Evolutionary conservation across 1,140 invertebrate genomes (phyloP), one percentile per base, ranked within the genome.

Genomic region (Lordiphosa clarofinis): DNA sequence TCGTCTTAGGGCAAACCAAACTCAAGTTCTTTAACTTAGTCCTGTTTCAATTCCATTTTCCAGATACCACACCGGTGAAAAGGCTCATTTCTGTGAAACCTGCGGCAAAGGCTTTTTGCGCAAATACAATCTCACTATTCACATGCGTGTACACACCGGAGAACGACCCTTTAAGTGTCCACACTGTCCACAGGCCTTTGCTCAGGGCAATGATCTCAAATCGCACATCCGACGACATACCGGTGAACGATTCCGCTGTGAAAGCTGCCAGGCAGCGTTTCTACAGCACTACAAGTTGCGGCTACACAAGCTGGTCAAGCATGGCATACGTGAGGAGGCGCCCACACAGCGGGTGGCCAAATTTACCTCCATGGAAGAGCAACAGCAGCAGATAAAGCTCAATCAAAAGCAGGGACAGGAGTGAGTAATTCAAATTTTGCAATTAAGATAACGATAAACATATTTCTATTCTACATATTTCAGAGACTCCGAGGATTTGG

Each of bases 41-140:
- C n/a, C n/a, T n/a, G n/a, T n/a, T n/a, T n/a, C n/a, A n/a, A n/a
- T n/a, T n/a, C n/a, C n/a, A n/a, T n/a, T n/a, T n/a, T n/a, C 21
- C 21, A 64, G 90, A 28, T 90, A 90, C 70, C 94, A 95, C 86
- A 94, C 94, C 3, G 93, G 93, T 3, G 94, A 94, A 73, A 94
- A 94, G 69, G 93, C 93, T 2, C 87, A 92, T 90, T 73, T 90
- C 1, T 91, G 91, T 67, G 89, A 88, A 2, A 89, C 92, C 43
- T 91, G 90, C 65, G 90, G 90, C 8, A 88, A 90, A 67, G 90
- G 82, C 0, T 89, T 89, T 54, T 67, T 90, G 79, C 55, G 82
- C n/a, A 89, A 89, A 6, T 91, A 91, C 56, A 91, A 90, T 86
- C 68, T 91, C 39, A 90, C 88, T 0, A 89, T 91, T 33, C 90